Evolutionary conservation across 2,888 invertebrate genomes (phyloP).

Genomic region (Tenodera sinensis): DNA sequence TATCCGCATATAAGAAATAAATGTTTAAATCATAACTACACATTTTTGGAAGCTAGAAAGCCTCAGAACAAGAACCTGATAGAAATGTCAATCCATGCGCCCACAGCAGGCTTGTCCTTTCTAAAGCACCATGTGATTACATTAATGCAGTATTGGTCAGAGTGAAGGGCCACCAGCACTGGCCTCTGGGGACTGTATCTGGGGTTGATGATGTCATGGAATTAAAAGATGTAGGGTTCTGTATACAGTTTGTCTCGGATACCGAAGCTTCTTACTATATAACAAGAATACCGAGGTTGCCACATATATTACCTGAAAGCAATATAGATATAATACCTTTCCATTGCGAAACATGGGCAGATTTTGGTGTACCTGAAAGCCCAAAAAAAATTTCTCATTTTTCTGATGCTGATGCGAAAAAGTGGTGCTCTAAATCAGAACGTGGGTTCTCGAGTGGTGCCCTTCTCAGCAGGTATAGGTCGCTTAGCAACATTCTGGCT

Average conservation of each 20-base stretch:
- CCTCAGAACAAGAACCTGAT: too few species aligned
- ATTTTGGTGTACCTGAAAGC: constrained; percentile 90
- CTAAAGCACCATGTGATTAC: too few species aligned
- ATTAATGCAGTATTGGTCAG: too few species aligned
- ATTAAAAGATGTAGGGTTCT: constrained; percentile 72
- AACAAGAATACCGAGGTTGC: constrained; percentile 69
- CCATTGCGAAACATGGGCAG: constrained; percentile 96
- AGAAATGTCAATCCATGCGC: too few species aligned
- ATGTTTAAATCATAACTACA: too few species aligned
- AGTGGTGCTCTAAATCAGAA: constrained; percentile 72
- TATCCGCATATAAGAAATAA: too few species aligned
- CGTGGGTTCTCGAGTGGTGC: constrained; percentile 86
- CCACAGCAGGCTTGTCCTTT: too few species aligned
- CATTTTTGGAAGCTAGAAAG: too few species aligned
- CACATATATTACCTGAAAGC: constrained; percentile 61
- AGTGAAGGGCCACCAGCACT: constrained; percentile 94
- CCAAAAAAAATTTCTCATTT: constrained; percentile 81
- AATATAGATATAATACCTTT: constrained; percentile 81
- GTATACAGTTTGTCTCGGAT: constrained; percentile 71
- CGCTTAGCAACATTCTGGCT: constrained; percentile 95
- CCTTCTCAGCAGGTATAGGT: constrained; percentile 96
- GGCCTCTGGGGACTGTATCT: constrained; percentile 62
- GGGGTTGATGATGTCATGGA: constrained; percentile 53
- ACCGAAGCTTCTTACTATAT: constrained; percentile 75
- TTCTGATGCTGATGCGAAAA: constrained; percentile 70